Conservation (phyloP, 92 coral and sea anemone genomes). For the Micromussa lordhowensis region DNA sequence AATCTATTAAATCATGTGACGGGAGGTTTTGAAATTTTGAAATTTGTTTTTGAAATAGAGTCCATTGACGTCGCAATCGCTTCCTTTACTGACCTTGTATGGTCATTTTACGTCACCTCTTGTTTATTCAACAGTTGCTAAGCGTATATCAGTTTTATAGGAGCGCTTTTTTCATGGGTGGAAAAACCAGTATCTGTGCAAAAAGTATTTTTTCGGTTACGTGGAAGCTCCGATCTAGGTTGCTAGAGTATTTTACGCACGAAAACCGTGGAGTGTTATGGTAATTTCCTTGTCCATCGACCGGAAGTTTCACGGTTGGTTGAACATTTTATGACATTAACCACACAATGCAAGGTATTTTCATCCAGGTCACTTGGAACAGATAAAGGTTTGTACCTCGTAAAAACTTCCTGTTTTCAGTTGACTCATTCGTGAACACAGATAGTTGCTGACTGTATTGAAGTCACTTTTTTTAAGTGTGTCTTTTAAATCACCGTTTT, state of each 20-base stretch:
- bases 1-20: background rate
- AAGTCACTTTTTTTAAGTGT: constrained; percentile 15
- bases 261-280: background rate
- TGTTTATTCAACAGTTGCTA: constrained; percentile 49
- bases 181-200: background rate
- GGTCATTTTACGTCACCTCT: constrained; percentile 62
- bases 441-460: background rate
- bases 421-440: constrained; percentile 15
- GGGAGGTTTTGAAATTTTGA: background rate
- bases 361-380: background rate
- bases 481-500: background rate
- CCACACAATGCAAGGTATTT: constrained; percentile 19
- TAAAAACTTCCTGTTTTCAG: constrained; percentile 25
- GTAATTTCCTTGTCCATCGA: background rate
- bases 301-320: constrained; percentile 59
- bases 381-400: constrained; percentile 20
- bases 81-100: constrained; percentile 46
- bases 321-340: constrained; percentile 7
- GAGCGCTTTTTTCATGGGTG: background rate
- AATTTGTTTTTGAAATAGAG: background rate
- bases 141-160: background rate
- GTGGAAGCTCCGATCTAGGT: background rate
- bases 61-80: background rate
- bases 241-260: background rate
- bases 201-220: background rate